These are phyloP conservation scores for Hypocryptadius cinnamomeus DNA, from an alignment of 2,113 vertebrate species.

Conservation along the genomic window DNA sequence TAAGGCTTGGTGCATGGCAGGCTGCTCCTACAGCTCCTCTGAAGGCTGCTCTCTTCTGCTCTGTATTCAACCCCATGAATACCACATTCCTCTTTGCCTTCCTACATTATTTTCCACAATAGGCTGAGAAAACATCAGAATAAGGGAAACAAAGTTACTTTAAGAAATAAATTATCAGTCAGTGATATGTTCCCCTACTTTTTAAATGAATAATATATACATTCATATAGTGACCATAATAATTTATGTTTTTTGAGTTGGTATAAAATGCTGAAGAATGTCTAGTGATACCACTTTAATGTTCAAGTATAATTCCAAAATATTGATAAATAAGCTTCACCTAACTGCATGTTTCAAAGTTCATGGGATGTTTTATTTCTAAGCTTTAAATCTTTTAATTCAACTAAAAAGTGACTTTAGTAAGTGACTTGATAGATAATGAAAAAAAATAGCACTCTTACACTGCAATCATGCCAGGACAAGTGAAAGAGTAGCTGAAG, in stretches of 20 bases:
- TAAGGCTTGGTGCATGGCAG: neutral
- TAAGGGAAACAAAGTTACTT: slow-evolving; percentile 29
- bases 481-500: slow-evolving; percentile 33
- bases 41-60: slow-evolving; percentile 15
- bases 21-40: neutral
- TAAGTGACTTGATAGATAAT: slow-evolving; percentile 51
- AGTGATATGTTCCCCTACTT: neutral
- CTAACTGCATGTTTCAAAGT: slow-evolving; percentile 41
- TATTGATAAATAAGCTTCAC: slow-evolving; percentile 54
- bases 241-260: slow-evolving; percentile 30
- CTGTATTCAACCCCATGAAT: neutral
- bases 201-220: slow-evolving; percentile 41
- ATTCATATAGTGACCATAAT: slow-evolving; percentile 1
- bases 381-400: slow-evolving; percentile 57
- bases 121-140: slow-evolving; percentile 12
- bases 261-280: slow-evolving; percentile 47
- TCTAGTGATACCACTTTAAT: slow-evolving; percentile 46
- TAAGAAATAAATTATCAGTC: neutral
- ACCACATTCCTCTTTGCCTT: slow-evolving; percentile 2
- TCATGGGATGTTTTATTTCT: slow-evolving; percentile 33
- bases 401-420: slow-evolving; percentile 42
- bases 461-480: slow-evolving; percentile 19
- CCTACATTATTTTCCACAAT: slow-evolving; percentile 24
- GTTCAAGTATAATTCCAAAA: slow-evolving; percentile 51
- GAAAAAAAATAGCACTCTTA: slow-evolving; percentile 33